Percentiles rank a stretch among this genome's conserved stretches.
These are phyloP conservation scores for Mythimna pallens DNA, from an alignment of 2,888 invertebrate species.

Conservation along the genomic window DNA sequence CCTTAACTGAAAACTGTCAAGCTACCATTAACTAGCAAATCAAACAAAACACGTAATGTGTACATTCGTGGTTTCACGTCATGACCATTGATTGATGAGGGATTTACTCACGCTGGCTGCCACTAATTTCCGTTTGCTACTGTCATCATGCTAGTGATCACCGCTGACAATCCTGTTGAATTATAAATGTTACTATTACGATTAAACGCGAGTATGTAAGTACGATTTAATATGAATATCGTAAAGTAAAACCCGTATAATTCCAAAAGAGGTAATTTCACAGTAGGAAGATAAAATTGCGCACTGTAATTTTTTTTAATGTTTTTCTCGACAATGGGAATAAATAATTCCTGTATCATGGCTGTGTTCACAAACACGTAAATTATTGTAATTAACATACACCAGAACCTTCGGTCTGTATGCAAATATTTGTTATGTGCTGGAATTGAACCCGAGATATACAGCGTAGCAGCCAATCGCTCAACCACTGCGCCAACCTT, in stretches of 20 bases:
- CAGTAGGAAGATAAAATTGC: too few relatives aligned
- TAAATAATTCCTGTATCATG: too few relatives aligned
- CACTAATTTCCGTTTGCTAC: constrained; percentile 44
- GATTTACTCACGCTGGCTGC: constrained; percentile 29
- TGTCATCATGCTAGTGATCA: not conserved
- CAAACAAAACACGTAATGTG: constrained; percentile 8
- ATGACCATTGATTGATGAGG: constrained; percentile 52
- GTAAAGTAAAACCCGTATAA: not conserved
- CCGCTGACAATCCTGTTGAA: constrained; percentile 36
- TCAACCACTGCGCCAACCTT: too few relatives aligned
- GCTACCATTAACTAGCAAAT: not conserved
- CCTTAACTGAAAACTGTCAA: not conserved
- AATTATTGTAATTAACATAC: too few relatives aligned
- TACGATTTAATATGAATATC: not conserved
- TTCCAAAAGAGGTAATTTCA: too few relatives aligned
- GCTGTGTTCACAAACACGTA: too few relatives aligned
- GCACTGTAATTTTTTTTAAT: too few relatives aligned
- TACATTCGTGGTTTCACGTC: constrained; percentile 32
- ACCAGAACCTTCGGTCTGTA: too few relatives aligned
- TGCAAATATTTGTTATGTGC: too few relatives aligned
- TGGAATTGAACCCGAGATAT: too few relatives aligned
- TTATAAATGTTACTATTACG: constrained; percentile 38
- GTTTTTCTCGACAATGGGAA: too few relatives aligned
- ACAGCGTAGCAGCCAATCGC: too few relatives aligned
- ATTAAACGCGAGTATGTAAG: not conserved